Percentiles rank a stretch among this genome's conserved stretches.
phyloP scores from a whole-genome alignment of 1,140 invertebrate genomes.

The Drosophila tani region DNA sequence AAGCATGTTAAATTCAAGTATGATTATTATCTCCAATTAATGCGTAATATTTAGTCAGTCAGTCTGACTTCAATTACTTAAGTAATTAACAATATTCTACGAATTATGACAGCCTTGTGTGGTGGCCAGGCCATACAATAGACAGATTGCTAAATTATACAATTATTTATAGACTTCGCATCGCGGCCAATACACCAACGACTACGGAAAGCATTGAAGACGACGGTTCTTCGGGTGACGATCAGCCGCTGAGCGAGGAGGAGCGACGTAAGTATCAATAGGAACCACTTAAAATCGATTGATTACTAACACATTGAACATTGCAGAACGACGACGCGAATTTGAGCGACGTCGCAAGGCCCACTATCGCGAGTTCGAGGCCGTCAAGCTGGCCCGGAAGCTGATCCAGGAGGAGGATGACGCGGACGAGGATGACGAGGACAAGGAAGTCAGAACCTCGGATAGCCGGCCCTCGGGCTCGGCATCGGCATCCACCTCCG shows the following conservation, averaged over 20 bases:
- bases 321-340: conserved; percentile 88
- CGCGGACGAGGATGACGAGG: conserved; percentile 88
- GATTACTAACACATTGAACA: conserved; percentile 25
- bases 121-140: neutral
- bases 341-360: conserved; percentile 97
- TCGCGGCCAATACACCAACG: conserved; percentile 83
- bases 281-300: conserved; percentile 6
- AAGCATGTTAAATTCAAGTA: conserved; percentile 12
- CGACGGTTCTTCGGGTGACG: conserved; percentile 87
- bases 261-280: conserved; percentile 84
- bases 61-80: conserved; percentile 9
- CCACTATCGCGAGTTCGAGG: conserved; percentile 99
- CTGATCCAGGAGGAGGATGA: conserved; percentile 96
- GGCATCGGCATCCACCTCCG: conserved; percentile 52
- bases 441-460: conserved; percentile 25
- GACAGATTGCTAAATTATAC: neutral
- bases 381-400: conserved; percentile 95
- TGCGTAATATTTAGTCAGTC: conserved; percentile 7
- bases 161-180: conserved; percentile 81
- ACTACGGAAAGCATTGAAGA: conserved; percentile 87
- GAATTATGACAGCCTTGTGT: conserved; percentile 3
- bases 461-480: conserved; percentile 52
- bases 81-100: conserved; percentile 14
- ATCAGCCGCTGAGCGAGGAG: conserved; percentile 88
- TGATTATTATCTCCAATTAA: conserved; percentile 5